Base-by-base conservation (phyloP, 2,797 vertebrate genomes). In the Vireo griseus region DNA sequence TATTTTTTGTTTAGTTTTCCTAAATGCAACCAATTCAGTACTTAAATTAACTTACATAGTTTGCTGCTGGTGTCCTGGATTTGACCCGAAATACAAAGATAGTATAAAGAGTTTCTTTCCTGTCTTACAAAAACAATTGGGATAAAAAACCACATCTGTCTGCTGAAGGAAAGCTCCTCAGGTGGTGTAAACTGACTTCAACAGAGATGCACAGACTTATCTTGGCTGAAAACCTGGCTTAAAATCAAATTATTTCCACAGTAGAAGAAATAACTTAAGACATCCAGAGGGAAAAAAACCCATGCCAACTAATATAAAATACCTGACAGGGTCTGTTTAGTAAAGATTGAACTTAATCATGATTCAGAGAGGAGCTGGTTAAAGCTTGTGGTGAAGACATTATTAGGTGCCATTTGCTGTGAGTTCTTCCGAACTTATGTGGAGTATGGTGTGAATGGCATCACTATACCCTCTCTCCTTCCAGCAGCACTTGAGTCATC, bases 351-450 rank as follows among this genome's bases (percentile, higher is more conserved):
- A 93, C 58, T 94, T 96, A 76, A 57, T 96, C 4, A 11, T n/a
- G 35, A 90, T 95, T 83, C 73, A 91, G 79, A 93, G 80, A 95
- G 86, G 72, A 93, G 62, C 59, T 97, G 86, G 91, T 97, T 97
- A 96, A 96, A 86, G 47, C 58, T 51, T 62, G 6, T 87, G 92
- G 90, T 91, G 94, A 96, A 94, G 88, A 94, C 68, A 95, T 96
- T 91, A 90, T 96, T 95, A 86, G 63, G 59, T 95, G 86, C 90
- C 57, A 51, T 88, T 96, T 96, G 74, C 58, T 18, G 44, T 92
- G 86, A 52, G 35, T 93, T 97, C 76, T 97, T 94, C 83, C 92
- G 91, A 86, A 97, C 86, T 95, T 94, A 87, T 87, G 81, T 94
- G 83, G 77, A 94, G 85, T 45, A 26, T 3, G 44, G 69, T 97